Conservation (phyloP, 2,888 invertebrate genomes). For the Lasioglossum malachurum region DNA sequence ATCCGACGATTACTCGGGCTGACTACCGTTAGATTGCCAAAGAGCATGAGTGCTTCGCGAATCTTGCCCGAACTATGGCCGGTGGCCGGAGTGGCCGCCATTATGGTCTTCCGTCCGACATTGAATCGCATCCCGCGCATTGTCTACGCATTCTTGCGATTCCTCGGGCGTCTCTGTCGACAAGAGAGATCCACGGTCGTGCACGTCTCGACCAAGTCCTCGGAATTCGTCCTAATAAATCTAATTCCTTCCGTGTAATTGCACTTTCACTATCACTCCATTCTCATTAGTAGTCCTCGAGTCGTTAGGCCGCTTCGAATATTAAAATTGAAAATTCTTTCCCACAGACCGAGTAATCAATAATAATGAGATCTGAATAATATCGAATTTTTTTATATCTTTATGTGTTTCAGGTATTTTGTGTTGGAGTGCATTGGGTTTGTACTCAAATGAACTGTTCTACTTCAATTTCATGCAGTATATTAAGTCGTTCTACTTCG, state of each 20-base stretch:
- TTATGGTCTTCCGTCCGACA: not conserved
- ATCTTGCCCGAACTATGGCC: slow-evolving; percentile 4
- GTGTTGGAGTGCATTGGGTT: not conserved
- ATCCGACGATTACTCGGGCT: not conserved
- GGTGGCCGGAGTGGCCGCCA: not conserved
- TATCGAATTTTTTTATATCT: not conserved
- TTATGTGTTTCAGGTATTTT: not conserved
- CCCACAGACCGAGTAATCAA: not conserved
- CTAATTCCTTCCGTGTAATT: not conserved
- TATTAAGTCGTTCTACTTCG: too few species aligned
- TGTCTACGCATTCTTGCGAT: slow-evolving; percentile 5
- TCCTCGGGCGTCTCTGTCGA: slow-evolving; percentile 6
- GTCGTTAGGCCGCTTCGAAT: not conserved
- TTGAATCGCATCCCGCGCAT: slow-evolving; percentile 16
- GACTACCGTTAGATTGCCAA: not conserved
- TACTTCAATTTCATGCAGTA: too few species aligned
- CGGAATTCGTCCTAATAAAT: slow-evolving; percentile 3
- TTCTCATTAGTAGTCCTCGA: not conserved
- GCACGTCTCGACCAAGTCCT: not conserved
- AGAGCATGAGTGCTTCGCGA: not conserved
- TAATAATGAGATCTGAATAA: not conserved
- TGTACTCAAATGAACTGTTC: not conserved
- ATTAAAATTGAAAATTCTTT: not conserved
- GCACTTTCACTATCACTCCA: not conserved
- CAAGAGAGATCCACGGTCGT: not conserved